phyloP scores from a whole-genome alignment of 1,140 invertebrate genomes.

The Mya arenaria region DNA sequence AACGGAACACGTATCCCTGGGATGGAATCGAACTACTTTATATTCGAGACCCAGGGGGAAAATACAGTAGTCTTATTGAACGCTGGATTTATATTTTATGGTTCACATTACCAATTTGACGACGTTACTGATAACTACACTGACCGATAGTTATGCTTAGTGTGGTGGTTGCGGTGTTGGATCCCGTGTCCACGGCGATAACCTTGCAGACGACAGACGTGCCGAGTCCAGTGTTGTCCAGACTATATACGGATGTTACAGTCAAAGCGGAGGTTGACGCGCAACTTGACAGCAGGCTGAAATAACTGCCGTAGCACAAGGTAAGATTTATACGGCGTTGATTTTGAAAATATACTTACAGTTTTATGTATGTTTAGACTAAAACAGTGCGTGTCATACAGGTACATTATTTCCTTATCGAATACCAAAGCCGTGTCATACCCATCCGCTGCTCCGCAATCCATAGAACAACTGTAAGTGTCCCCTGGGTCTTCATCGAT shows the following conservation, averaged over 20 bases:
- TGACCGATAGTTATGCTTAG: not conserved
- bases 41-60: not conserved
- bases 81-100: not conserved
- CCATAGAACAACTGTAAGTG: not conserved
- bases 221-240: not conserved
- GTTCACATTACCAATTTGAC: not conserved
- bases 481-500: not conserved
- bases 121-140: no score
- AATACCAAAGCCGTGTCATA: not conserved
- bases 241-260: not conserved
- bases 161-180: not conserved
- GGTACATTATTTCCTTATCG: not conserved
- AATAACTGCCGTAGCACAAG: no score
- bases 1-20: no score
- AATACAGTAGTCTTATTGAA: not conserved
- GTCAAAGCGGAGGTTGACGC: not conserved
- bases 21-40: no score
- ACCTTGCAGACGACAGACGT: not conserved
- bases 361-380: no score
- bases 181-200: not conserved
- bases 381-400: no score
- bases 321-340: no score
- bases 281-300: no score
- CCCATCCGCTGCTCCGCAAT: not conserved
- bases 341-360: no score